Evolutionary conservation across 2,888 invertebrate genomes (phyloP).

Genomic region (Cerceris ruficornis): DNA sequence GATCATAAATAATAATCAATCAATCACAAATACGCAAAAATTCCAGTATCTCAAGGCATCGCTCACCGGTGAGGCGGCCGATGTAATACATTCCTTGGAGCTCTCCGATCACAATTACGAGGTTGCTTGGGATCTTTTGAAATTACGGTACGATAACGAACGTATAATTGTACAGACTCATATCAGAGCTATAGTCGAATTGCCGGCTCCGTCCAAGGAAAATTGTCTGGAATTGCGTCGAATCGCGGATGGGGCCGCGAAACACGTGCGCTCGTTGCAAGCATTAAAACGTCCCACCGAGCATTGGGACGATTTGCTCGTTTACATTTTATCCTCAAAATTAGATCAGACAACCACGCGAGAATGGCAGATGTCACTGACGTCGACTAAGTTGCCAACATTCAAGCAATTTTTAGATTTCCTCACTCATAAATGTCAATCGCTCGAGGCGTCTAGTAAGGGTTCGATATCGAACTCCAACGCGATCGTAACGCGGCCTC

Average conservation of each 20-base stretch:
- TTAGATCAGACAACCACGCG: conserved; percentile 5
- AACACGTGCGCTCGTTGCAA: conserved; percentile 60
- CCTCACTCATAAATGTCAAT: conserved; percentile 46
- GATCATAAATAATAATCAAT: conserved; percentile 11
- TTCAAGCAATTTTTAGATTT: conserved; percentile 47
- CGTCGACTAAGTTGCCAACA: not conserved
- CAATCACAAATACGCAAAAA: conserved; percentile 27
- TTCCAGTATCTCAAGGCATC: conserved; percentile 32
- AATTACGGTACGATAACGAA: conserved; percentile 58
- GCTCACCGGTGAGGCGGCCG: conserved; percentile 23
- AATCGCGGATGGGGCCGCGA: conserved; percentile 54
- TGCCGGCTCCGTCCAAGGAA: conserved; percentile 40
- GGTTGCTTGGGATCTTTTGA: conserved; percentile 38
- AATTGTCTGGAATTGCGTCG: conserved; percentile 42
- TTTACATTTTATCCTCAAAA: conserved; percentile 51
- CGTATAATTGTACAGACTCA: conserved; percentile 59
- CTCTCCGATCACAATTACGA: conserved; percentile 32
- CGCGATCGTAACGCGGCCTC: not conserved
- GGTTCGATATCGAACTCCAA: not conserved
- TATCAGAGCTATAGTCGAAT: conserved; percentile 53
- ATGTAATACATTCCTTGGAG: conserved; percentile 36
- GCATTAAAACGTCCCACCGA: conserved; percentile 54
- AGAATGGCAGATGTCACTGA: conserved; percentile 55
- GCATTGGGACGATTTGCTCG: conserved; percentile 59
- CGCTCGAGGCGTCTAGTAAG: conserved; percentile 2